Evolutionary conservation across 2,888 invertebrate species (phyloP).

Genomic region (Hirtodrosophila cameraria): DNA sequence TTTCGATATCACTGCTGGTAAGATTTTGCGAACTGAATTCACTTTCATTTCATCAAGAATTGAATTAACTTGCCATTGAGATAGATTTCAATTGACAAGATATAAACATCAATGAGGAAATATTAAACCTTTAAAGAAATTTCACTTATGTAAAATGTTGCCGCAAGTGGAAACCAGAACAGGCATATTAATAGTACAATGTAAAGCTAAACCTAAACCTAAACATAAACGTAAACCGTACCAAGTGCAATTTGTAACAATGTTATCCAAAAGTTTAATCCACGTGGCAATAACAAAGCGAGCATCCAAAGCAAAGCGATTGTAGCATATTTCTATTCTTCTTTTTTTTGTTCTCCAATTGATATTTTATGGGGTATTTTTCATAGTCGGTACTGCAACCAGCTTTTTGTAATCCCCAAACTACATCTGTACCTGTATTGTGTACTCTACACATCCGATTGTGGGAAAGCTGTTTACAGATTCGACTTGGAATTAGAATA

Average conservation of each 20-base stretch:
- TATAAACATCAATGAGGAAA: too few species aligned
- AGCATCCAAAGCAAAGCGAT: conserved; percentile 29
- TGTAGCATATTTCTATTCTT: conserved; percentile 30
- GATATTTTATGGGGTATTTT: conserved; percentile 24
- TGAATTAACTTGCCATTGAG: too few species aligned
- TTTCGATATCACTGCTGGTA: too few species aligned
- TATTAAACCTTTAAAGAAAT: too few species aligned
- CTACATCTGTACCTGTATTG: conserved; percentile 33
- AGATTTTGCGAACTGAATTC: too few species aligned
- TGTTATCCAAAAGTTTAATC: conserved; percentile 34
- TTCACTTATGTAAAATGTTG: too few species aligned
- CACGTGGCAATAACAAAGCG: conserved; percentile 29
- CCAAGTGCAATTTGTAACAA: conserved; percentile 70
- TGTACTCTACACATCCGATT: conserved; percentile 2
- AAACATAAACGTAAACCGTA: conserved; percentile 50
- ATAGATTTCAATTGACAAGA: too few species aligned
- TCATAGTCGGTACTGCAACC: conserved; percentile 16
- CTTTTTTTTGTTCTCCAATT: conserved; percentile 33
- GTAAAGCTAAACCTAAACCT: conserved; percentile 51
- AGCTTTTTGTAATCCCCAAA: conserved; percentile 12
- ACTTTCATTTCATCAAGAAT: too few species aligned
- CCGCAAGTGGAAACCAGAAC: too few species aligned
- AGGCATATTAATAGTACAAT: conserved; percentile 45
- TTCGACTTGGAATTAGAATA: conserved; percentile 9
- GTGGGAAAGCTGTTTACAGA: conserved; percentile 20